phyloP scores from a whole-genome alignment of 92 coral and sea anemone genomes.

The Phenganax stokvisi region DNA sequence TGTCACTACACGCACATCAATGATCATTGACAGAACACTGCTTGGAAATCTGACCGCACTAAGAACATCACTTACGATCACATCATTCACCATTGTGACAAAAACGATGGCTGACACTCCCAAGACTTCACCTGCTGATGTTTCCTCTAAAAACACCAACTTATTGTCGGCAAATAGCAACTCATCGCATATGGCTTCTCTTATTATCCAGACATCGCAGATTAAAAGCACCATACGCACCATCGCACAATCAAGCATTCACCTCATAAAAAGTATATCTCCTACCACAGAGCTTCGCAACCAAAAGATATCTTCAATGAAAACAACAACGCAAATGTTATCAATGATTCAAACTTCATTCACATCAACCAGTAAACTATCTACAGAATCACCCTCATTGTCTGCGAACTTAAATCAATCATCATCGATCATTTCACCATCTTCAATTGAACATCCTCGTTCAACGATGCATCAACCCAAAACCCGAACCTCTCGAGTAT shows the following conservation, averaged over 20 bases:
- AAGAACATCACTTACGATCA: background rate
- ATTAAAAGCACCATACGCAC: background rate
- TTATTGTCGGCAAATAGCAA: background rate
- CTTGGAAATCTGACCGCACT: background rate
- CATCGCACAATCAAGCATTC: constrained; percentile 17
- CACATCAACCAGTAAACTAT: background rate
- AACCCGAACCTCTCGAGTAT: background rate
- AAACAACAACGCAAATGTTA: background rate
- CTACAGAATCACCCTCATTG: background rate
- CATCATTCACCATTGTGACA: background rate
- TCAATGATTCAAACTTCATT: background rate
- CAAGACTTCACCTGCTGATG: background rate
- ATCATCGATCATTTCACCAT: background rate
- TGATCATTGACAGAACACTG: too few relatives aligned
- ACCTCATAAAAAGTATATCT: background rate
- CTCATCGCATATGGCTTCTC: constrained; percentile 26
- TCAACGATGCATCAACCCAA: background rate
- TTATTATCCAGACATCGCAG: constrained; percentile 26
- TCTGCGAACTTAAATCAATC: background rate
- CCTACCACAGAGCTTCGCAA: background rate
- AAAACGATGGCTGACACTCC: background rate
- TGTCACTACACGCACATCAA: too few relatives aligned
- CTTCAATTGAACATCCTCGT: background rate
- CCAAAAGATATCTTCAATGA: background rate
- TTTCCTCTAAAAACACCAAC: background rate